A percentile compares a stretch with the other conserved stretches of the same genome.
Evolutionary conservation across 2,113 vertebrate species (phyloP).

Genomic region (Vombatus ursinus): DNA sequence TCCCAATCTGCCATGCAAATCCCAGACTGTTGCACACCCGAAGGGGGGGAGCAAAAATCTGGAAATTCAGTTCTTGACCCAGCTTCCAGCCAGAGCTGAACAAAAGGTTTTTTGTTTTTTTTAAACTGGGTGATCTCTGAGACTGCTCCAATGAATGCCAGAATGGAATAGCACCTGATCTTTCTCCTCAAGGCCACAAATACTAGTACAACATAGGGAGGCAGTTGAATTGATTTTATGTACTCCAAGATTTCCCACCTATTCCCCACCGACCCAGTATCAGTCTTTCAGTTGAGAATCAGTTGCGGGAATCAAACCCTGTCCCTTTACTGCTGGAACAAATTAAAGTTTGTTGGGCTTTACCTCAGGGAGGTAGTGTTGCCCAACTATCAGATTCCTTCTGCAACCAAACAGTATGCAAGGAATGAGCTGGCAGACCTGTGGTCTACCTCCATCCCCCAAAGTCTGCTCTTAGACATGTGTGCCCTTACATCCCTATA

Average conservation of each 20-base stretch:
- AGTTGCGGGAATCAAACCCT: background rate
- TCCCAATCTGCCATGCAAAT: background rate
- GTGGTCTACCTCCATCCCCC: background rate
- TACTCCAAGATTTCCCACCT: background rate
- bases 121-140: background rate
- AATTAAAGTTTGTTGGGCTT: background rate
- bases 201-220: background rate
- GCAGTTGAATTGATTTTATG: background rate
- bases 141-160: background rate
- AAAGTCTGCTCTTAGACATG: background rate
- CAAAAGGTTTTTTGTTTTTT: background rate
- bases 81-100: background rate
- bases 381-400: background rate
- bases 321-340: background rate
- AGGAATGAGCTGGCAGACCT: background rate
- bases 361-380: background rate
- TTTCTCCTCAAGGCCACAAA: background rate
- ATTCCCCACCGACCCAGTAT: background rate
- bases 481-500: background rate
- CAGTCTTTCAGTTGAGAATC: background rate
- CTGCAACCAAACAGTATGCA: background rate
- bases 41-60: background rate
- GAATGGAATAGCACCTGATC: background rate
- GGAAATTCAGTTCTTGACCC: background rate
- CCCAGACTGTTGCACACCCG: background rate